A percentile compares a stretch with the other conserved stretches of the same genome.
These are phyloP conservation scores for Leucophenga montana DNA, from an alignment of 2,888 invertebrate genomes.

Conservation along the genomic window DNA sequence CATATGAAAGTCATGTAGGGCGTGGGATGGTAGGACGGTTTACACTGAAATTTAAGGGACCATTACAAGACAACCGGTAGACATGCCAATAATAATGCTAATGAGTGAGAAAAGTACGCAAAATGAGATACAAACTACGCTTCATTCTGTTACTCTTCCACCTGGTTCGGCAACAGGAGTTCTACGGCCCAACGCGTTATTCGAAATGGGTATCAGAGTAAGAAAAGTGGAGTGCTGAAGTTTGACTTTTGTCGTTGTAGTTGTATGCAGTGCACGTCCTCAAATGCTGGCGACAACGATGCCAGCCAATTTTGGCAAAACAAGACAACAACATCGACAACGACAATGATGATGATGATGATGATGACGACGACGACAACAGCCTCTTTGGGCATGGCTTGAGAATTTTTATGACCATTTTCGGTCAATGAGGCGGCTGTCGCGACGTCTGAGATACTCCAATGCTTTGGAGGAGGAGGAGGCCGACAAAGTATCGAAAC, in stretches of 20 bases:
- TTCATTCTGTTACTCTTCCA: neutral
- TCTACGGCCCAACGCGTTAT: too few species aligned
- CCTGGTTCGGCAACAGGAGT: neutral
- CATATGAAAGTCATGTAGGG: neutral
- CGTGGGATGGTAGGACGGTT: too few species aligned
- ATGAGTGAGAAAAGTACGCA: neutral
- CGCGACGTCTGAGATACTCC: neutral
- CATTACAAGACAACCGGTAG: neutral
- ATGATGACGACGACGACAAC: neutral
- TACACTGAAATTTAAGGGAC: neutral
- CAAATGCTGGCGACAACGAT: neutral
- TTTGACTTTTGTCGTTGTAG: too few species aligned
- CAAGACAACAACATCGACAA: neutral
- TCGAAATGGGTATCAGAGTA: too few species aligned
- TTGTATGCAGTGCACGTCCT: neutral
- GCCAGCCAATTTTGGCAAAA: conserved; percentile 1
- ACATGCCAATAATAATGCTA: conserved; percentile 1
- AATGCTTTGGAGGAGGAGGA: neutral
- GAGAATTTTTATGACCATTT: neutral
- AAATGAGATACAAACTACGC: neutral
- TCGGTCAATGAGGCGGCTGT: neutral
- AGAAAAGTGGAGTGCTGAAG: too few species aligned
- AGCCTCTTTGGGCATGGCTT: neutral
- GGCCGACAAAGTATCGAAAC: neutral
- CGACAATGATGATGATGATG: neutral